Evolutionary conservation across 2,888 invertebrate species (phyloP), one percentile per base, ranked within the genome.

Genomic region (Spodoptera littoralis): DNA sequence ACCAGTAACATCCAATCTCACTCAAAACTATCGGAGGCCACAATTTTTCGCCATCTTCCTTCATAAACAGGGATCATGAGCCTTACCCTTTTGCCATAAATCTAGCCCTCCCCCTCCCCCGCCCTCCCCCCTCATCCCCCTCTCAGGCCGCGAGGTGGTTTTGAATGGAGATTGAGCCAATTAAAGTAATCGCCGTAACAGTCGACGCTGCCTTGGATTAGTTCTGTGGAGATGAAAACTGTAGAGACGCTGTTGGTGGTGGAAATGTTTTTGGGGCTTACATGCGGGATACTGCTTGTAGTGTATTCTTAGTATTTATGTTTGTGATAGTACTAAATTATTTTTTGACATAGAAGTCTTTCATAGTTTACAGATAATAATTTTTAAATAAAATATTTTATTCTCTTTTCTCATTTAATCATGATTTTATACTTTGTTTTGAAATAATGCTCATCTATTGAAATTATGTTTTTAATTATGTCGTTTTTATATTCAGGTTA

Each of bases 171-270:
- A 95, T 95, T 95, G 95, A 95, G 95, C 96, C 96, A 96, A 96
- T 96, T 96, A 96, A 96, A 96, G 96, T 96, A 96, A 96, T 96
- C 96, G 95, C 95, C 95, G 95, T 95, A 95, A 95, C 95, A 96
- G 95, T 95, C 95, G 95, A 95, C 96, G 95, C 95, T 96, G 96
- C 95, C 96, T 95, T 95, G 96, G 96, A 96, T 96, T 96, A 96
- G 95, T 92, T 92, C 90, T 90, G 90, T 82, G 91, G 91, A 76
- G 70, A 54, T 60, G 64, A 70, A 57, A 53, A 73, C 45, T 0
- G 65, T 89, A 81, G 92, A 90, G 90, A 76, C 68, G 88, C 30
- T 56, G 53, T 71, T 60, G 8, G 8, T 4, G 4, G 2, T 52
- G 6, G 48, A 1, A 67, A 48, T n/a, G 27, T 24, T 62, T 70